phyloP scores from a whole-genome alignment of 2,113 vertebrate genomes.

The Dasyurus viverrinus region DNA sequence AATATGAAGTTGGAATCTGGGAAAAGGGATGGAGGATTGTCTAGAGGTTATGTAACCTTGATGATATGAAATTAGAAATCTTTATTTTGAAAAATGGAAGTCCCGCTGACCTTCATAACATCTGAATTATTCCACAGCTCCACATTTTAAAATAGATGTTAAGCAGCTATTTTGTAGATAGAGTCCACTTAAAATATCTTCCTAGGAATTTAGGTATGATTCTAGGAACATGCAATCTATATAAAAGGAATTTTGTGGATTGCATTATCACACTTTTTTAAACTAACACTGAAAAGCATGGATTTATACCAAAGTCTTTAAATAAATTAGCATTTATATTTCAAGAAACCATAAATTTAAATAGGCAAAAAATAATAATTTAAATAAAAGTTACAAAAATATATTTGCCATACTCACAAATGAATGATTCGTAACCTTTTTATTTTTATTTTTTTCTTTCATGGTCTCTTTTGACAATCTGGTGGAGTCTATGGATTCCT shows the following conservation, averaged over 20 bases:
- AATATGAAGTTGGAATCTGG: fast-evolving
- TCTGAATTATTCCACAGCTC: background rate
- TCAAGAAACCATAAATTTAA: slow-evolving; percentile 75
- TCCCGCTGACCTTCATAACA: background rate
- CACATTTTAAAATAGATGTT: background rate
- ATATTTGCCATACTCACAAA: slow-evolving; percentile 43
- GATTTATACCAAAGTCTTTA: slow-evolving; percentile 45
- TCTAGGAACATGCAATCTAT: background rate
- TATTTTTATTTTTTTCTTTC: background rate
- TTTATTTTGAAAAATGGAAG: background rate
- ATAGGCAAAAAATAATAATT: slow-evolving; percentile 75
- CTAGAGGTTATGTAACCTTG: background rate
- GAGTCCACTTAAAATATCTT: background rate
- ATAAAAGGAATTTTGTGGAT: background rate
- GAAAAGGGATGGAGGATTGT: background rate
- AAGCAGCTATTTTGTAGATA: background rate
- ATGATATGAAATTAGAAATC: background rate
- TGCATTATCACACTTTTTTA: background rate
- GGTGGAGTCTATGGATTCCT: background rate
- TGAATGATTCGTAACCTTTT: background rate
- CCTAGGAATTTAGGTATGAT: background rate
- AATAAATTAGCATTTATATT: slow-evolving; percentile 60
- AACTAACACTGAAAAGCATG: background rate
- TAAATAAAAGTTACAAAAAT: slow-evolving; percentile 76
- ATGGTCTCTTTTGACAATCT: background rate